phyloP scores from a whole-genome alignment of 2,113 vertebrate genomes.

The Pitta sordida region DNA sequence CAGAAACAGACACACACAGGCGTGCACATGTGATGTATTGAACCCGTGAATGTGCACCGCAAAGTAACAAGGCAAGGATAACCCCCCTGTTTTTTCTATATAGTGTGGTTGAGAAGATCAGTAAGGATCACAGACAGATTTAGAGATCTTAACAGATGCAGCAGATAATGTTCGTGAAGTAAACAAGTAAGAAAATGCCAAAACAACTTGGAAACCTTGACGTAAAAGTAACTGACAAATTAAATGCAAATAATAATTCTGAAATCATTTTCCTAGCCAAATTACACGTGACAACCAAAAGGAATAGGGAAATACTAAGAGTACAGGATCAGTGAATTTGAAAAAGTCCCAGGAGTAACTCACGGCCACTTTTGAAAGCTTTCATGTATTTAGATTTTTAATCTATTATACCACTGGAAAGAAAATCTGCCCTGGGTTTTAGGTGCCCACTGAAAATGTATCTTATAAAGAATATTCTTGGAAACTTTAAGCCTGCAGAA shows the following conservation, averaged over 20 bases:
- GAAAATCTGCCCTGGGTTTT: neutral
- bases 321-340: neutral
- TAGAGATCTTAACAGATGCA: neutral
- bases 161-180: neutral
- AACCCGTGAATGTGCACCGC: too few species aligned
- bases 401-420: neutral
- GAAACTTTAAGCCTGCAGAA: neutral
- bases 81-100: neutral
- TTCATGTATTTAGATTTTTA: neutral
- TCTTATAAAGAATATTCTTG: neutral
- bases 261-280: neutral
- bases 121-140: neutral
- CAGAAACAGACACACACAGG: too few species aligned
- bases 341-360: neutral
- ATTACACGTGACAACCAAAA: neutral
- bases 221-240: neutral
- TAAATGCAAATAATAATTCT: neutral
- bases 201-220: neutral
- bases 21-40: too few species aligned
- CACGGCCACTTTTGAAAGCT: neutral
- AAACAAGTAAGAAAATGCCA: neutral
- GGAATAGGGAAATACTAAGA: neutral
- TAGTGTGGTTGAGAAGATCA: neutral
- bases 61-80: too few species aligned
- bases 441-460: neutral